Evolutionary conservation across 1,140 invertebrate genomes (phyloP), one percentile per base, ranked within the genome.

Genomic region (Trichonephila clavipes): DNA sequence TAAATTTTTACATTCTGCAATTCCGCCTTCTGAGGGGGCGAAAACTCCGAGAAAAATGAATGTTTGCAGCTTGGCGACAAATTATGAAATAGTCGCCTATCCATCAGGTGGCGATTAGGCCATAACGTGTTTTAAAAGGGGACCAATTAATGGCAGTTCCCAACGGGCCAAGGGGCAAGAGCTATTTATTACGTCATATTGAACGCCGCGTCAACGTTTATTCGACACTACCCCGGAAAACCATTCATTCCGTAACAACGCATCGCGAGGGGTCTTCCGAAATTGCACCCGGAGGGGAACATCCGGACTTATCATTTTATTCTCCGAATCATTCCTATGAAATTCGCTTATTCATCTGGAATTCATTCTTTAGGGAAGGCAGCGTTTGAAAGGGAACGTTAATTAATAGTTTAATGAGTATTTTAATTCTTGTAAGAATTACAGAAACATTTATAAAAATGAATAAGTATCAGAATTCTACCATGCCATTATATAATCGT

Each of bases 141-240:
- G 61, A 59, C 89, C 89, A 90, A 90, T 90, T 90, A 90, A 90
- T 82, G 58, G 89, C 77, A 16, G 51, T 90, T 82, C 89, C 69
- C 69, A 82, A 40, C 77, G 89, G 89, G 72, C 69, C 89, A 90
- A 34, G 58, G 89, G 89, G 89, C 89, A 90, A 82, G 24, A 82
- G 72, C 89, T 81, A 90, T 90, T 90, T 90, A 90, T 90, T 90
- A 90, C 89, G 89, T 90, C 89, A 90, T 90, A 90, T 90, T 82
- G 89, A 90, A 82, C 77, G 62, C 86, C 77, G 69, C 72, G 89
- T 82, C 72, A 61, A 61, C 51, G 69, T 90, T 81, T 81, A 90
- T 82, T 82, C 89, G 44, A 21, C 24, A 90, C 2, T 19, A 18
- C 89, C 58, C 82, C 82, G 82, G 88, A 66, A 89, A 77, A 89